phyloP scores from a whole-genome alignment of 1,140 invertebrate genomes.

The Neodiprion fabricii region DNA sequence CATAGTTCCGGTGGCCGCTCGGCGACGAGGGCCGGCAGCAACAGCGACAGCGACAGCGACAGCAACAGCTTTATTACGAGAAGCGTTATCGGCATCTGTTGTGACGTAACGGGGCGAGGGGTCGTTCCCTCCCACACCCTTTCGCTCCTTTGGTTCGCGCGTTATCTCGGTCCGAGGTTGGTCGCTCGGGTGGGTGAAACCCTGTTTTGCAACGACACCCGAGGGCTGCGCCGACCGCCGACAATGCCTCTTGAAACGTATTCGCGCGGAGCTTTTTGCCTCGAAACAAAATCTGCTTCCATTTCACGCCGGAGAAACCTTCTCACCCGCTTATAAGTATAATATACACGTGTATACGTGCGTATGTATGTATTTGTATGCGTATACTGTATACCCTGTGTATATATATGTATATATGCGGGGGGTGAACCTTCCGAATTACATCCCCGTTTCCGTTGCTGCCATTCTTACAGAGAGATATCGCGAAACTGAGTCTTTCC shows the following conservation, averaged over 20 bases:
- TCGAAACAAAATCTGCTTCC: background rate
- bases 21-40: background rate
- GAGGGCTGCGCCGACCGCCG: slow-evolving; percentile 5
- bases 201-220: background rate
- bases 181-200: background rate
- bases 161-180: background rate
- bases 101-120: background rate
- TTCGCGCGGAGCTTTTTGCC: slow-evolving; percentile 1
- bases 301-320: too few relatives aligned
- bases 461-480: too few relatives aligned
- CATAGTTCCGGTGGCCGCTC: background rate
- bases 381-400: too few relatives aligned
- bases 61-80: background rate
- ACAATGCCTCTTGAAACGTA: background rate
- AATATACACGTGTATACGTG: too few relatives aligned
- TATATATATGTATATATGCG: too few relatives aligned
- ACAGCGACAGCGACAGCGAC: too few relatives aligned
- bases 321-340: too few relatives aligned
- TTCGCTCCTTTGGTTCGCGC: background rate
- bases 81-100: background rate
- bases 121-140: background rate
- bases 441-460: too few relatives aligned
- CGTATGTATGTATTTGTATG: too few relatives aligned
- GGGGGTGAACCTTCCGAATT: too few relatives aligned
- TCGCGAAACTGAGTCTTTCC: too few relatives aligned